A percentile compares a stretch with the other conserved stretches of the same genome.
phyloP scores from a whole-genome alignment of 2,113 vertebrate genomes.

The Pagrus major region DNA sequence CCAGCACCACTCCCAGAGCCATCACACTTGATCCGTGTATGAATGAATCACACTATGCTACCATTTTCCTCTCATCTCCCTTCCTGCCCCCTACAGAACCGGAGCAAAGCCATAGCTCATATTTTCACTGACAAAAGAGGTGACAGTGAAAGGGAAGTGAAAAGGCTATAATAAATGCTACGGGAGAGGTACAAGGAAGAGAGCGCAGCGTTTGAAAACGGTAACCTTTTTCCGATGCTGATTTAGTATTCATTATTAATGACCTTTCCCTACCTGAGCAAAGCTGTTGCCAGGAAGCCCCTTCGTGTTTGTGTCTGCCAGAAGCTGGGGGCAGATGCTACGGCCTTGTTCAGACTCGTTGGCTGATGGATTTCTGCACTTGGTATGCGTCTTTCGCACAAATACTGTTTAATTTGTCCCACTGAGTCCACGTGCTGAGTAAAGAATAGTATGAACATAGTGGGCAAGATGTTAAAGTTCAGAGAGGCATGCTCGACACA shows the following conservation, averaged over 20 bases:
- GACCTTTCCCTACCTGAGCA: conserved; percentile 79
- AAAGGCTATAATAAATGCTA: conserved; percentile 81
- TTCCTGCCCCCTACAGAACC: conserved; percentile 65
- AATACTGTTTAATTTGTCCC: conserved; percentile 73
- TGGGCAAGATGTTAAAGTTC: conserved; percentile 64
- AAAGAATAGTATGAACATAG: conserved; percentile 60
- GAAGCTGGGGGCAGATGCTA: conserved; percentile 59
- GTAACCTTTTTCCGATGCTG: conserved; percentile 82
- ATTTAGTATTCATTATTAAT: conserved; percentile 84
- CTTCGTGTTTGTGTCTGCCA: conserved; percentile 70
- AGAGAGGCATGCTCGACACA: conserved; percentile 61
- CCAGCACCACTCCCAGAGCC: conserved; percentile 63
- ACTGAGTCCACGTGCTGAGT: conserved; percentile 57
- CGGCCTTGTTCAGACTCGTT: conserved; percentile 69
- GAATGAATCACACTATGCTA: conserved; percentile 75
- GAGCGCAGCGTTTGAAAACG: conserved; percentile 66
- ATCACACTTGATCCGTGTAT: conserved; percentile 74
- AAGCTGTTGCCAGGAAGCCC: conserved; percentile 76
- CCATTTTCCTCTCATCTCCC: conserved; percentile 72
- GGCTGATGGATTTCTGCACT: conserved; percentile 70
- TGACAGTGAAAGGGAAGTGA: conserved; percentile 75
- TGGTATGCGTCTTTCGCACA: conserved; percentile 55
- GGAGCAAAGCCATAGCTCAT: conserved; percentile 70
- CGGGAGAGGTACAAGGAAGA: conserved; percentile 72
- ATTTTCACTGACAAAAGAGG: conserved; percentile 76